phyloP scores from a whole-genome alignment of 2,113 vertebrate genomes.

The Nesospiza acunhae region DNA sequence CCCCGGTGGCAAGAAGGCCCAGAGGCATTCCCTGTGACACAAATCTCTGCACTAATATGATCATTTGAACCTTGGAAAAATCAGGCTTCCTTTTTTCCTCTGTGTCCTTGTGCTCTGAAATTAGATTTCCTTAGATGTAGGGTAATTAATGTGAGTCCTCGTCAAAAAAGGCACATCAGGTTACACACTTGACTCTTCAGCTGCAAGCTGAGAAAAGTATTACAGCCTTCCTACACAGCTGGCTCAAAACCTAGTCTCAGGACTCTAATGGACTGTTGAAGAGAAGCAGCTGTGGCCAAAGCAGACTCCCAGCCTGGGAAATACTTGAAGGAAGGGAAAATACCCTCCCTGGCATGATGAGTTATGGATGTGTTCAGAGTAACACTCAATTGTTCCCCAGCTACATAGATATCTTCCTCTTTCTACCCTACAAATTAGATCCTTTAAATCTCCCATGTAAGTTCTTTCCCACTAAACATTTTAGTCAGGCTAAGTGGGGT shows the following conservation, averaged over 20 bases:
- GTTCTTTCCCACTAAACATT: not conserved
- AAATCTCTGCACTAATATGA: not conserved
- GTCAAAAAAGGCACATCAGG: slow-evolving; percentile 16
- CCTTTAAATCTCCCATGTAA: not conserved
- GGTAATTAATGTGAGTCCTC: slow-evolving; percentile 56
- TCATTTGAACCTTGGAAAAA: slow-evolving; percentile 15
- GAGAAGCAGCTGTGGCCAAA: slow-evolving; percentile 20
- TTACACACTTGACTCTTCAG: not conserved
- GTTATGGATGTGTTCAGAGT: not conserved
- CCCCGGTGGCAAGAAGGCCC: not conserved
- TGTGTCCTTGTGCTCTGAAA: slow-evolving; percentile 54
- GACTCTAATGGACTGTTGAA: not conserved
- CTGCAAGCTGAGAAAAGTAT: not conserved
- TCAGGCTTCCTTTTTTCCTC: slow-evolving; percentile 23
- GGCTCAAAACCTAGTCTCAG: not conserved
- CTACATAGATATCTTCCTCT: not conserved
- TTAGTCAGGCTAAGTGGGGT: not conserved
- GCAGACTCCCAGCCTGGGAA: not conserved
- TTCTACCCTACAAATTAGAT: not conserved
- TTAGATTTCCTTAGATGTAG: slow-evolving; percentile 59
- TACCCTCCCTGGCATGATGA: not conserved
- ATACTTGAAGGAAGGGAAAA: not conserved
- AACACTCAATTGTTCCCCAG: not conserved
- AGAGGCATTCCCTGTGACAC: not conserved
- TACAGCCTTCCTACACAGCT: not conserved